A percentile compares a stretch with the other conserved stretches of the same genome.
Conservation (phyloP, 2,888 invertebrate genomes). For the Sthenelais limicola region DNA sequence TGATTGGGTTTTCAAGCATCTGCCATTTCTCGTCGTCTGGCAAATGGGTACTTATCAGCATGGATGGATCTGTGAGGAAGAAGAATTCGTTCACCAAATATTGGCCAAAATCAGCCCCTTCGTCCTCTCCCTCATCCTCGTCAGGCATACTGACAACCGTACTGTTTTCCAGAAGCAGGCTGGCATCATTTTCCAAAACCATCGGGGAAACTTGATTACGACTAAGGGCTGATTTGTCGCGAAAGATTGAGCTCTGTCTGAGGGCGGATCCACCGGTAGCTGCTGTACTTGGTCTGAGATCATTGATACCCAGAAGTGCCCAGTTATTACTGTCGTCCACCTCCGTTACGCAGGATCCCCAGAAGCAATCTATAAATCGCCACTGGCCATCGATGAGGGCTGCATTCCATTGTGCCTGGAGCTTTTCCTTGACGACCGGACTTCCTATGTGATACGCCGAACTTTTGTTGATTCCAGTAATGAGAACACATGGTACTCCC, state of each 20-base stretch:
- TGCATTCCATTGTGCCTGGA: slow-evolving; percentile 71
- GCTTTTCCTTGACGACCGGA: slow-evolving; percentile 56
- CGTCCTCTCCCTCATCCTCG: slow-evolving; percentile 54
- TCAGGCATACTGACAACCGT: slow-evolving; percentile 57
- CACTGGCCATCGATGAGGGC: slow-evolving; percentile 64
- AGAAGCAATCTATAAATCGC: slow-evolving; percentile 68
- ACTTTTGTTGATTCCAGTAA: slow-evolving; percentile 70
- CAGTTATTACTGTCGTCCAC: slow-evolving; percentile 62
- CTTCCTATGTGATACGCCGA: slow-evolving; percentile 67
- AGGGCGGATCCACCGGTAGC: not conserved
- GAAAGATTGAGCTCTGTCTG: slow-evolving; percentile 35
- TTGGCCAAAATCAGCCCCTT: slow-evolving; percentile 62
- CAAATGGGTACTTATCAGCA: slow-evolving; percentile 66
- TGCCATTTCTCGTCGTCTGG: slow-evolving; percentile 68
- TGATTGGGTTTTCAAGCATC: slow-evolving; percentile 59
- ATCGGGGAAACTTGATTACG: too few relatives aligned
- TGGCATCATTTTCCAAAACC: too few relatives aligned
- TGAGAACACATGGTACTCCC: slow-evolving; percentile 63
- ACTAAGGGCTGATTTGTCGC: too few relatives aligned
- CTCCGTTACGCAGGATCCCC: slow-evolving; percentile 67
- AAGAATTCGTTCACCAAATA: slow-evolving; percentile 70
- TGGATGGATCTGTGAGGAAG: slow-evolving; percentile 67
- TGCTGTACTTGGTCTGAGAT: slow-evolving; percentile 34
- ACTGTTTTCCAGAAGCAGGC: too few relatives aligned
- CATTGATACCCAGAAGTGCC: slow-evolving; percentile 62